These are phyloP conservation scores for Barypeithes pellucidus DNA, from an alignment of 2,888 invertebrate species.

Conservation along the genomic window DNA sequence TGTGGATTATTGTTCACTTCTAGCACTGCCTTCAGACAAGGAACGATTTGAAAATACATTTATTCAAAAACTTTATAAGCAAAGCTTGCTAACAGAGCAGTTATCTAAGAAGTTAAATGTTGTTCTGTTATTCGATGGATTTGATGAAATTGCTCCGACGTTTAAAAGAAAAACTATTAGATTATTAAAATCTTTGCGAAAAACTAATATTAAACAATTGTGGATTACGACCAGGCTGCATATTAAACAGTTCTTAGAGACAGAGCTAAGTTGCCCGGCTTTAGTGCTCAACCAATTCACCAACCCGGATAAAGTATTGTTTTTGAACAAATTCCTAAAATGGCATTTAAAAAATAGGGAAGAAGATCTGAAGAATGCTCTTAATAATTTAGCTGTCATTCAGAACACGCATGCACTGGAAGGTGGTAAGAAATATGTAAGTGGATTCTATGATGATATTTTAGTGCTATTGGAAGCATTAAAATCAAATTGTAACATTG, in stretches of 20 bases:
- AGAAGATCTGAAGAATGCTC: neutral
- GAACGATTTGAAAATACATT: neutral
- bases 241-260: neutral
- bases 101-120: neutral
- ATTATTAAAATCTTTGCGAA: neutral
- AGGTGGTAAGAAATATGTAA: neutral
- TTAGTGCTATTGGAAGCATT: constrained; percentile 1
- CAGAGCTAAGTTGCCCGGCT: constrained; percentile 2
- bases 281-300: constrained; percentile 10
- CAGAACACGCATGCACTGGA: neutral
- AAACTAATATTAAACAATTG: neutral
- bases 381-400: constrained; percentile 1
- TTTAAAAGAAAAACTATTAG: constrained; percentile 3
- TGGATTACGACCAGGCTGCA: neutral
- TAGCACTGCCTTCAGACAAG: neutral
- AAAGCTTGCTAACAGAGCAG: neutral
- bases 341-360: constrained; percentile 13
- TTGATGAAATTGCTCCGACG: constrained; percentile 3
- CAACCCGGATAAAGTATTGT: constrained; percentile 1
- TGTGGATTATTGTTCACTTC: neutral
- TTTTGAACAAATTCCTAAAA: constrained; percentile 13
- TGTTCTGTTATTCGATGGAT: constrained; percentile 4
- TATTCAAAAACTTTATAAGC: constrained; percentile 1
- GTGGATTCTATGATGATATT: neutral
- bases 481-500: neutral